Evolutionary conservation across 2,113 vertebrate species (phyloP).

Genomic region (Litocranius walleri): DNA sequence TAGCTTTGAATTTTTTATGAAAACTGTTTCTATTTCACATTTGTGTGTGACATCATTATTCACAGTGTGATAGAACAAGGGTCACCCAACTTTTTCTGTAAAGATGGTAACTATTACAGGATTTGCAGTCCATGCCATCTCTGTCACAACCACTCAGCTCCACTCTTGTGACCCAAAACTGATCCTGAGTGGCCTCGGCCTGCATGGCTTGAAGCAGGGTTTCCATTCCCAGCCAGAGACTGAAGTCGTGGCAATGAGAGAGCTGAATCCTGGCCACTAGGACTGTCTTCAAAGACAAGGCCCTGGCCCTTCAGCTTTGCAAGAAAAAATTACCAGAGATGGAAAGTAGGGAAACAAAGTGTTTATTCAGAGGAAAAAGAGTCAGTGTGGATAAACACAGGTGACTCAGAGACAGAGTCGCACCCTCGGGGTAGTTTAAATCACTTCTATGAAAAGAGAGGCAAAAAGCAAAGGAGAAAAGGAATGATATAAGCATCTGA

Average conservation of each 20-base stretch:
- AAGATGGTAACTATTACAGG: not conserved
- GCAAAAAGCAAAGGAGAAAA: too few species aligned
- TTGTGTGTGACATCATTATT: not conserved
- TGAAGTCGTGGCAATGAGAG: not conserved
- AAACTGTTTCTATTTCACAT: not conserved
- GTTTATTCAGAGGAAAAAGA: not conserved
- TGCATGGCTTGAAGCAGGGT: not conserved
- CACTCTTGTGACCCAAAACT: not conserved
- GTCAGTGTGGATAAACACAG: not conserved
- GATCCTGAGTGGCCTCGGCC: not conserved
- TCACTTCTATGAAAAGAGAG: not conserved
- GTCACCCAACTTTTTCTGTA: not conserved
- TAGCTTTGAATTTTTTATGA: not conserved
- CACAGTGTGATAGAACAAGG: not conserved
- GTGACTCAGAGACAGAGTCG: not conserved
- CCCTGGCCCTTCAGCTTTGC: not conserved
- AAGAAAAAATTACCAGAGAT: not conserved
- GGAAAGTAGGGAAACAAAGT: not conserved
- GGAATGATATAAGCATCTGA: too few species aligned
- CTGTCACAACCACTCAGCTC: not conserved
- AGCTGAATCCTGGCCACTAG: not conserved
- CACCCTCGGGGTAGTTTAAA: not conserved
- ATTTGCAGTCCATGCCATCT: not conserved
- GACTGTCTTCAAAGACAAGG: not conserved
- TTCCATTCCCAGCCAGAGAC: fast-evolving